Base-by-base conservation (phyloP, 1,140 invertebrate species). In the Brachionus plicatilis region DNA sequence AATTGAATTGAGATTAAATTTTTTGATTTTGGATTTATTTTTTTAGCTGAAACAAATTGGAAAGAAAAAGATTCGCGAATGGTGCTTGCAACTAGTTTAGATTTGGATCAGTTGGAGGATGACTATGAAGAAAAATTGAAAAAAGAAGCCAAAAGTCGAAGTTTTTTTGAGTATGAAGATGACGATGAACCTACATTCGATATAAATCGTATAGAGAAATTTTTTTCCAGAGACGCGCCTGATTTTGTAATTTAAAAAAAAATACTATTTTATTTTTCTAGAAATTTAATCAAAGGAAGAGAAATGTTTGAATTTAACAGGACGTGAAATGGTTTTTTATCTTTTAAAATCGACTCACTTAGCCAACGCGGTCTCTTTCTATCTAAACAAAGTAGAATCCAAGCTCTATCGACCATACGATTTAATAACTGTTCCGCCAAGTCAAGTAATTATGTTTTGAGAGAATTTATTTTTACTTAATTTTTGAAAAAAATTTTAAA, bases 211-310 rank as follows among this genome's bases (percentile, higher is more conserved):
- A 29, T 68, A 7, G 53, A 68, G 8, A 24, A 60, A 82, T 27
- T 45, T 27, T 65, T 47, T 82, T 24, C 20, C 12, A 45, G 27
- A 43, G 79, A 82, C 14, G 17, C 53, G 8, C 79, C 79, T 5
- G 53, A 82, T 47, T 82, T 82, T 82, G 79, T 80, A 80, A 78
- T 14, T 78, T 53, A 27, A 80, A 80, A 80, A 56, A 27, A 80
- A 33, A 14, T 80, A 37, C 1, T 60, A 2, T 56, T 56, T 7
- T 37, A 6, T 37, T 37, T 79, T 53, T 37, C 1, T n/a, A 53
- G 3, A 1, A 50, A 78, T 29, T 45, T 56, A 24, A 43, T 56
- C 8, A 80, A 80, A 80, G 78, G 20, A 68, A n/a, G 79, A 65
- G 27, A 82, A 82, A 65, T 82, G 50, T 14, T 24, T 82, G 33